Evolutionary conservation across 2,113 vertebrate species (phyloP).

Genomic region (Drymodes brunneopygia): DNA sequence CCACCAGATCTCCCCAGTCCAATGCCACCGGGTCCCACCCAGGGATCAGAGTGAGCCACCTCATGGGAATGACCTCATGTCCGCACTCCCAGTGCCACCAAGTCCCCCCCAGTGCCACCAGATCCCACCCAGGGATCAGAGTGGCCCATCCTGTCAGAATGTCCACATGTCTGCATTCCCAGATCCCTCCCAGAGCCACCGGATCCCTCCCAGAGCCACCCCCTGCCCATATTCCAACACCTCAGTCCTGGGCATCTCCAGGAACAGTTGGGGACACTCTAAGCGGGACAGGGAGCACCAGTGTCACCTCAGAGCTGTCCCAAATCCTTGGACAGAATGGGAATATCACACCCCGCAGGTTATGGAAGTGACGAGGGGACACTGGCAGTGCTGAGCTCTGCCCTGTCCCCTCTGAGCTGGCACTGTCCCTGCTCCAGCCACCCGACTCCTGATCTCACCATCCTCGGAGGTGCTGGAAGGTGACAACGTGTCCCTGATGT

Average conservation of each 20-base stretch:
- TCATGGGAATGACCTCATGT: background rate
- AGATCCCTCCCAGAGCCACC: background rate
- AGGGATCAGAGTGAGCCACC: fast-evolving
- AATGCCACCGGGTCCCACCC: too few relatives aligned
- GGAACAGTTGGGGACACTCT: background rate
- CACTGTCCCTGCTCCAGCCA: background rate
- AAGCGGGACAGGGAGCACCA: background rate
- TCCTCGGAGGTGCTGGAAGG: conserved; percentile 41
- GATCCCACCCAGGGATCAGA: background rate
- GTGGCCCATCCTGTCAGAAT: background rate
- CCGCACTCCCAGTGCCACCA: background rate
- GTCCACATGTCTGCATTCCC: too few relatives aligned
- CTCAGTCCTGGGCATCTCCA: background rate
- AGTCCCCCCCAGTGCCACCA: background rate
- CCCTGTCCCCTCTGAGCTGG: background rate
- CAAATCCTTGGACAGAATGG: background rate
- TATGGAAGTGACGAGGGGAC: background rate
- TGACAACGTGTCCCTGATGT: background rate
- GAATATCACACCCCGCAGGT: background rate
- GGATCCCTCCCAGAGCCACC: too few relatives aligned
- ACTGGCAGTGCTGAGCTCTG: background rate
- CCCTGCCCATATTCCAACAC: fast-evolving
- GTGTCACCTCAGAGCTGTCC: fast-evolving
- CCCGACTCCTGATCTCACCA: background rate
- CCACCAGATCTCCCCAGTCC: background rate